Percentiles rank a stretch among this genome's conserved stretches.
Conservation (phyloP, 2,888 invertebrate genomes). For the Agonopterix subpropinquella region DNA sequence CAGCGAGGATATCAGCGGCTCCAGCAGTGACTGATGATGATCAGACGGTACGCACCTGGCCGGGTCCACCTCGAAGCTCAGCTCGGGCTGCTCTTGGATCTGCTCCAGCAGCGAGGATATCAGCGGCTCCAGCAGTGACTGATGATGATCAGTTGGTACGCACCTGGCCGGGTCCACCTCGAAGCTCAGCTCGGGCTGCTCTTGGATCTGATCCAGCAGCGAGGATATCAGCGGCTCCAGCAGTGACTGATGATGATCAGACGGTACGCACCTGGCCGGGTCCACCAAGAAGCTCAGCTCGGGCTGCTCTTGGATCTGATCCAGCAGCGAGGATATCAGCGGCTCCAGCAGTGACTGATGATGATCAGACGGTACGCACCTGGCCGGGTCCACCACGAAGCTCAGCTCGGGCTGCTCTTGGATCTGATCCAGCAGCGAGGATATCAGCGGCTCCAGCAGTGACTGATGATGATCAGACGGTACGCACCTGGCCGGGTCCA, state of each 20-base stretch:
- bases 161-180: constrained; percentile 94
- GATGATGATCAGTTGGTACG: constrained; percentile 26
- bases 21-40: constrained; percentile 81
- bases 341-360: constrained; percentile 88
- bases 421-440: constrained; percentile 79
- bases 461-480: constrained; percentile 77
- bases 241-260: constrained; percentile 75
- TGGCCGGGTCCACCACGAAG: constrained; percentile 96
- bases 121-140: constrained; percentile 90
- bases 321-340: constrained; percentile 85
- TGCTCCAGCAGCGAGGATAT: constrained; percentile 84
- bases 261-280: constrained; percentile 79
- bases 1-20: constrained; percentile 89
- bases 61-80: constrained; percentile 95
- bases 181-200: constrained; percentile 82
- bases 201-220: constrained; percentile 76
- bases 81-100: constrained; percentile 68
- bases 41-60: constrained; percentile 73
- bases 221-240: constrained; percentile 91
- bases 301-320: constrained; percentile 68
- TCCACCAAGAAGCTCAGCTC: constrained; percentile 94
- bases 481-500: constrained; percentile 87
- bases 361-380: constrained; percentile 41
- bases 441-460: constrained; percentile 90
- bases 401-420: constrained; percentile 78